Percentiles rank a stretch among this genome's conserved stretches.
Conservation (phyloP, 2,888 invertebrate genomes). For the Rhagonycha lutea region DNA sequence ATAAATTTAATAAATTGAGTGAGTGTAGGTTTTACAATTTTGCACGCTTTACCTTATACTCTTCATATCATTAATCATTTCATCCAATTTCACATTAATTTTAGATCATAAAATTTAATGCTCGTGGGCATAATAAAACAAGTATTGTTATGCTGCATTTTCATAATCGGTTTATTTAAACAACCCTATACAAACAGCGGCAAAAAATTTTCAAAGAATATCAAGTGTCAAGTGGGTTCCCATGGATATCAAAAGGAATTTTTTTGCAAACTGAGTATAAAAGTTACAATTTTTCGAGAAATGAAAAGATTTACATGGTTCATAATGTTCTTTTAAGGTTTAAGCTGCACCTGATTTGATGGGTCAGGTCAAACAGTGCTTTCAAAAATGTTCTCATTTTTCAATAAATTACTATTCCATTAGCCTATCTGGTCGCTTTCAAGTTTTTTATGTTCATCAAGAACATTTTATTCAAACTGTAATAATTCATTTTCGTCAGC, state of each 20-base stretch:
- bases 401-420: background rate
- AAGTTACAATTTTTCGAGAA: constrained; percentile 51
- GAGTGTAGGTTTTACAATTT: constrained; percentile 27
- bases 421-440: background rate
- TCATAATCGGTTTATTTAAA: constrained; percentile 18
- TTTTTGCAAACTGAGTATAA: constrained; percentile 51
- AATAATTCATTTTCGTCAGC: background rate
- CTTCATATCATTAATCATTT: constrained; percentile 28
- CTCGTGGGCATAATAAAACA: constrained; percentile 18
- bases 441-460: background rate
- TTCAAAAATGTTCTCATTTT: constrained; percentile 11
- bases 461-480: background rate
- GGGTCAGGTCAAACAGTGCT: constrained; percentile 21
- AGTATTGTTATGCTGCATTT: constrained; percentile 16
- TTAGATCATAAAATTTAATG: background rate
- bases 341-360: constrained; percentile 42
- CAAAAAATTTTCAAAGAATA: constrained; percentile 40
- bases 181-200: constrained; percentile 29
- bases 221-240: constrained; percentile 55
- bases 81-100: constrained; percentile 19
- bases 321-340: constrained; percentile 37
- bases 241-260: constrained; percentile 47
- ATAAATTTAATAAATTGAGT: background rate
- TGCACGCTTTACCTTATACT: constrained; percentile 10
- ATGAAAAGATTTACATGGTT: constrained; percentile 43